phyloP scores from a whole-genome alignment of 2,797 vertebrate species.

The Fringilla coelebs region DNA sequence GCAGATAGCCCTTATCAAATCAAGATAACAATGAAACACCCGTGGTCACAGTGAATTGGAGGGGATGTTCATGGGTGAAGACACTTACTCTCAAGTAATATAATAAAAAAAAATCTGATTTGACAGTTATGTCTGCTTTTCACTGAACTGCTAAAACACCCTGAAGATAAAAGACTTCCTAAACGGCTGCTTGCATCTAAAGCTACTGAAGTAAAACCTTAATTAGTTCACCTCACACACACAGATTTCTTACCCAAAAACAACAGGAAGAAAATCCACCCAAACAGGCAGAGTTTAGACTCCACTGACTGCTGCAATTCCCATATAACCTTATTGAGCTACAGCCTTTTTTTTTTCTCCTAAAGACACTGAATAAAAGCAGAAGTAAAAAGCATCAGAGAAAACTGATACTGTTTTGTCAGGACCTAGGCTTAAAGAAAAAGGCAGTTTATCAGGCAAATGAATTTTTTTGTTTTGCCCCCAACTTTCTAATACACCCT shows the following conservation, averaged over 20 bases:
- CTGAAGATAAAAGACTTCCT: not conserved
- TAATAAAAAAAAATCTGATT: not conserved
- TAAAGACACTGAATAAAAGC: not conserved
- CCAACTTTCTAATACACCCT: not conserved
- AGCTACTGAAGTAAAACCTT: not conserved
- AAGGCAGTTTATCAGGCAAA: not conserved
- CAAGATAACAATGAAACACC: not conserved
- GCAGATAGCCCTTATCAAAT: not conserved
- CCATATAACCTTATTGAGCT: not conserved
- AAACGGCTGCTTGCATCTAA: not conserved
- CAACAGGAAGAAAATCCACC: not conserved
- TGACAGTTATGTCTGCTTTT: not conserved
- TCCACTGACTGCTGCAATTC: not conserved
- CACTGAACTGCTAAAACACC: not conserved
- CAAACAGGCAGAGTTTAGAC: not conserved
- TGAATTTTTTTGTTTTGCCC: rapidly evolving
- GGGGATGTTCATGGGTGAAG: not conserved
- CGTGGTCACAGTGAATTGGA: not conserved
- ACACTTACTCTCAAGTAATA: not conserved
- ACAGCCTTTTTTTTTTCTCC: rapidly evolving
- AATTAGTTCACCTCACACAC: not conserved
- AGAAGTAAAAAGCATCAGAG: not conserved
- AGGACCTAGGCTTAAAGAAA: not conserved
- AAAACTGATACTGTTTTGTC: not conserved
- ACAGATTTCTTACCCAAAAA: not conserved